These are phyloP conservation scores for Standfussiana lucernea DNA, from an alignment of 2,888 invertebrate species.

Conservation along the genomic window DNA sequence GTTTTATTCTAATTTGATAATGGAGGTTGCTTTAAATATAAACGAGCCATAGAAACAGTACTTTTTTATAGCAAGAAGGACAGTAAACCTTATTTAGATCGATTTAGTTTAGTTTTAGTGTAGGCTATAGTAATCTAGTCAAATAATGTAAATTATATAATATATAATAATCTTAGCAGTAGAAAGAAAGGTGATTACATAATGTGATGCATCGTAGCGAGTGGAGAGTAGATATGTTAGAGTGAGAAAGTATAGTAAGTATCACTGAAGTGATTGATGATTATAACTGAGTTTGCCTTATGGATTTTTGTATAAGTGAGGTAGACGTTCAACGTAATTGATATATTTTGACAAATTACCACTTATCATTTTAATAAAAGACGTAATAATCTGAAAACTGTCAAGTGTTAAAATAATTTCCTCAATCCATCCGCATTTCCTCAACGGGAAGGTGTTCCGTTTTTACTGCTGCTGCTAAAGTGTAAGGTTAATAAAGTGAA, in stretches of 20 bases:
- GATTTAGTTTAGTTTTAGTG: slow-evolving; percentile 64
- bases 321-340: slow-evolving; percentile 38
- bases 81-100: slow-evolving; percentile 44
- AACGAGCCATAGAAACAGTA: slow-evolving; percentile 36
- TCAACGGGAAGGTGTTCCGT: neutral
- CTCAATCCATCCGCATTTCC: no score
- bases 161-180: slow-evolving; percentile 77
- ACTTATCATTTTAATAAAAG: slow-evolving; percentile 33
- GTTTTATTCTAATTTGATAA: slow-evolving; percentile 41
- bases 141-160: slow-evolving; percentile 66
- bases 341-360: slow-evolving; percentile 53
- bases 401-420: neutral
- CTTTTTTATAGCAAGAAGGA: slow-evolving; percentile 36
- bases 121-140: slow-evolving; percentile 70
- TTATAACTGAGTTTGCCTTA: slow-evolving; percentile 74
- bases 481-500: neutral
- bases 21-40: slow-evolving; percentile 32
- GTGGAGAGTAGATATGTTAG: slow-evolving; percentile 64
- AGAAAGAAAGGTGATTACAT: slow-evolving; percentile 82
- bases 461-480: neutral
- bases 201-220: slow-evolving; percentile 82
- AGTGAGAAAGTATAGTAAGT: slow-evolving; percentile 58
- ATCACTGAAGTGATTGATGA: slow-evolving; percentile 63
- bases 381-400: neutral
- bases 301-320: slow-evolving; percentile 72